Evolutionary conservation across 2,797 vertebrate species (phyloP).

Genomic region (Enteromius thamalakanensis): DNA sequence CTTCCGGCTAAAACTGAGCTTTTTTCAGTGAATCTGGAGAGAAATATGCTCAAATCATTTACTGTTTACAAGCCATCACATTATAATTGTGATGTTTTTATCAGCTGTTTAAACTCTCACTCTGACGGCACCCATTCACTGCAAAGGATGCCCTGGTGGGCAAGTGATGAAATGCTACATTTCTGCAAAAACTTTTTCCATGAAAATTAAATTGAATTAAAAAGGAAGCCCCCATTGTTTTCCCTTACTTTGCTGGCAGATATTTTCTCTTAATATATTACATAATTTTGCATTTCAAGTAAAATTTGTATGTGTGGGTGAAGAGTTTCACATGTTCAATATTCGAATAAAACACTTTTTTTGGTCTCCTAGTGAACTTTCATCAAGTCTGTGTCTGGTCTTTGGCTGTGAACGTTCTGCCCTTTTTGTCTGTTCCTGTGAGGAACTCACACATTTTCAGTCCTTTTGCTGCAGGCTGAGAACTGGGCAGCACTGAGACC

Average conservation of each 20-base stretch:
- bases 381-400: neutral
- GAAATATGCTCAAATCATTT: neutral
- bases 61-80: too few relatives aligned
- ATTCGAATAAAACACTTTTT: constrained; percentile 1
- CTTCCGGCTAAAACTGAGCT: neutral
- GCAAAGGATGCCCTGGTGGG: neutral
- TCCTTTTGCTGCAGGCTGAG: neutral
- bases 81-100: too few relatives aligned
- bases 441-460: constrained; percentile 14
- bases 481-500: neutral
- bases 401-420: constrained; percentile 16
- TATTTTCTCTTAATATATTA: neutral
- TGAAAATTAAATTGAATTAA: neutral
- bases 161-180: neutral
- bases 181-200: neutral
- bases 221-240: neutral
- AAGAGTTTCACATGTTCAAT: neutral
- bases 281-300: too few relatives aligned
- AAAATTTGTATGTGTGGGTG: too few relatives aligned
- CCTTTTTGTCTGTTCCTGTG: neutral
- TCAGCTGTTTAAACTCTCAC: too few relatives aligned
- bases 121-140: neutral
- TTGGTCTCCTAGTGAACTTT: neutral
- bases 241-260: neutral
- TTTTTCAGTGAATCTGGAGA: neutral